A percentile compares a stretch with the other conserved stretches of the same genome.
These are phyloP conservation scores for Morus bassanus DNA, from an alignment of 2,797 vertebrate genomes.

Conservation along the genomic window DNA sequence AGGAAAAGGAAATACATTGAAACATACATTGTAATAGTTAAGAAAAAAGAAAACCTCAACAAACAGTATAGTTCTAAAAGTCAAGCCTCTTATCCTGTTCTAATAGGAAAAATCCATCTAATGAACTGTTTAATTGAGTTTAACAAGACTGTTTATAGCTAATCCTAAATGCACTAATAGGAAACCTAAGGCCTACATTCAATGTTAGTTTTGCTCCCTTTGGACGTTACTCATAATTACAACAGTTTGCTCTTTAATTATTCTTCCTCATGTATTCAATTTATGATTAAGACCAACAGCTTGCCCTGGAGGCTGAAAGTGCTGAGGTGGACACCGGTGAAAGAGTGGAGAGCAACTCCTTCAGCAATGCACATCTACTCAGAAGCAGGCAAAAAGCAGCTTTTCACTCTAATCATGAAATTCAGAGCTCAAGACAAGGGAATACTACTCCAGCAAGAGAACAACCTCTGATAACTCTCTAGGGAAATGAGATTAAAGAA, in stretches of 20 bases:
- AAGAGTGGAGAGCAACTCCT: constrained; percentile 23
- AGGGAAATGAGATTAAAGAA: constrained; percentile 55
- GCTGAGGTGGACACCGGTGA: constrained; percentile 62
- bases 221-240: constrained; percentile 73
- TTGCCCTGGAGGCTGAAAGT: constrained; percentile 57
- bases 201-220: constrained; percentile 67
- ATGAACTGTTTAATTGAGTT: constrained; percentile 68
- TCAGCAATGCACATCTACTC: background rate
- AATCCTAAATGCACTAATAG: constrained; percentile 70
- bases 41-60: background rate
- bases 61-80: constrained; percentile 14
- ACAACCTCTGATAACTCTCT: constrained; percentile 64
- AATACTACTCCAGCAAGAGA: constrained; percentile 22
- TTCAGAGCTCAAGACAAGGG: background rate
- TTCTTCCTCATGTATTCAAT: constrained; percentile 71
- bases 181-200: constrained; percentile 53
- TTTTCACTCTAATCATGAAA: constrained; percentile 5
- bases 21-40: background rate
- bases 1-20: background rate
- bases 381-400: background rate
- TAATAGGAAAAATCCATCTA: constrained; percentile 56
- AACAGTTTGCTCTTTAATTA: constrained; percentile 75
- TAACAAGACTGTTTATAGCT: constrained; percentile 67
- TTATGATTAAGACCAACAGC: constrained; percentile 70
- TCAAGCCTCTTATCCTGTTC: constrained; percentile 13